Evolutionary conservation across 2,797 vertebrate species (phyloP), one percentile per base, ranked within the genome.

Genomic region (Labroides dimidiatus): DNA sequence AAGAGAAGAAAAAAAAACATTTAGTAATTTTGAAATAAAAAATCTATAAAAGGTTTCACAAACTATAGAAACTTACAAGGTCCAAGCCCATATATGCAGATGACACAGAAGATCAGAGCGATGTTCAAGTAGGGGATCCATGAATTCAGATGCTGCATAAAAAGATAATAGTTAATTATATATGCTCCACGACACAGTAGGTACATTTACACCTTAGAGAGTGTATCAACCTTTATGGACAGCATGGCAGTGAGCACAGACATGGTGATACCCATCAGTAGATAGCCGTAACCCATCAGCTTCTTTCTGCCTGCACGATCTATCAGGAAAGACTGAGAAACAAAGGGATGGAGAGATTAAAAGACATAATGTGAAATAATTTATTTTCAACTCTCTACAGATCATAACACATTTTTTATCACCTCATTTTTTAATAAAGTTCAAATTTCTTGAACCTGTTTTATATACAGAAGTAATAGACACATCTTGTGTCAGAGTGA

Each of bases 121-220:
- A 94, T 94, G 85, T 94, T 95, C 74, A 93, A 75, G 48, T 94
- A 94, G 0, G 93, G 93, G 62, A 94, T 81, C 90, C 90, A 93
- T 41, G 70, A 69, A 74, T 81, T 87, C 42, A 90, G 60, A 53
- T 95, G 77, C 95, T 96, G 62, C 0, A 16, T 43, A 53, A 59
- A 44, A 69, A 64, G 14, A 48, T 1, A 30, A 43, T 23, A 1
- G 3, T 57, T 30, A 23, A 15, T 15, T 2, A n/a, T 33, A 20
- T 39, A 3, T 20, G 6, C 17, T 54, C n/a, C 15, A 17, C 4
- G 5, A 12, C 11, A 47, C 37, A 37, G 7, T 15, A 19, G 41
- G 49, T 39, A 50, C 61, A 70, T 37, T 49, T 27, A 48, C 10
- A 21, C 13, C 36, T 39, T 27, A 6, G 12, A 8, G 17, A n/a